Base-by-base conservation (phyloP, 2,797 vertebrate genomes). In the Oreortyx pictus region DNA sequence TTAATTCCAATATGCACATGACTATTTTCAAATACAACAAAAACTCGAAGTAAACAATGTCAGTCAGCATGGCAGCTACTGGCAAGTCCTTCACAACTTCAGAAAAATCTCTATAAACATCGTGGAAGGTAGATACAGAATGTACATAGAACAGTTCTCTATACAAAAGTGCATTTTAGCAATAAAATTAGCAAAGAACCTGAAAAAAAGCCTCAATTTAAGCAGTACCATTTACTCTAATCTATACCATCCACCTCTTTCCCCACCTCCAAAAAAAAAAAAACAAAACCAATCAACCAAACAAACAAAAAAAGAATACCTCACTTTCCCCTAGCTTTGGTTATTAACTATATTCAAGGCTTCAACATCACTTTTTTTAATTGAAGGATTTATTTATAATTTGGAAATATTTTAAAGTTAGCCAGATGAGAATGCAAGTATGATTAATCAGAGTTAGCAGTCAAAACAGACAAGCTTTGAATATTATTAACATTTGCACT, bases 101-200 rank as follows among this genome's bases (percentile, higher is more conserved):
- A 94, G 94, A 96, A 96, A 96, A 95, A 95, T 86, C 94, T 91
- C 95, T 97, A 97, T 97, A 95, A 97, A 97, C 93, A 97, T n/a
- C 68, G 67, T 89, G 94, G 88, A 84, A 97, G 96, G 94, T 95
- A 96, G 82, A 90, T 97, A 98, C 96, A 98, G 97, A 97, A 97
- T 96, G 87, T 98, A 97, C 97, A 98, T 90, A 94, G 89, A 90
- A 96, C 15, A 61, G 92, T 93, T 90, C 90, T 97, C 96, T 97
- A 95, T 97, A 97, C 96, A 97, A 97, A 97, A 97, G 96, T 97
- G 96, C 96, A 96, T 95, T 96, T 96, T 90, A 97, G 92, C 84
- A 94, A 95, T 96, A 97, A 43, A 92, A 74, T 96, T 97, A 96
- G 88, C 89, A 97, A 95, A 97, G 93, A 97, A 93, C 41, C 49